These are phyloP conservation scores for Gryllus longicercus DNA, from an alignment of 2,888 invertebrate species.

Conservation along the genomic window DNA sequence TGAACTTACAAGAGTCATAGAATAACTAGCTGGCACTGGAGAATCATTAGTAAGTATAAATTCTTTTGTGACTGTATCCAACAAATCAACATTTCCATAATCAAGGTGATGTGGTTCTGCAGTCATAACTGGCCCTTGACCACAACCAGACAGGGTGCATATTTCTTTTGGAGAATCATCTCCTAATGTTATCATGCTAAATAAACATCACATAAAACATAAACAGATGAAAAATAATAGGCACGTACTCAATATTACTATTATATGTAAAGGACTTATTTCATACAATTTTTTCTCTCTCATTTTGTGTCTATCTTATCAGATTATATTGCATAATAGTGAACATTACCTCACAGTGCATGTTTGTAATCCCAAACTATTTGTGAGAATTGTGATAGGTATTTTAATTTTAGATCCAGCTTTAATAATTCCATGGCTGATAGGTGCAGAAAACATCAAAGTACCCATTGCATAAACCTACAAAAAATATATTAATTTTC, in stretches of 20 bases:
- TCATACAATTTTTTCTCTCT: too few species aligned
- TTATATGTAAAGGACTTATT: too few species aligned
- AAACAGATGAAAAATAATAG: too few species aligned
- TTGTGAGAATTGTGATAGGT: slow-evolving; percentile 50
- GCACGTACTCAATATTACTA: too few species aligned
- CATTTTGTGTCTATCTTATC: too few species aligned
- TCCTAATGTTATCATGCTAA: slow-evolving; percentile 37
- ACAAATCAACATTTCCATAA: slow-evolving; percentile 61
- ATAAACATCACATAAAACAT: neutral
- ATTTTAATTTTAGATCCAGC: slow-evolving; percentile 50
- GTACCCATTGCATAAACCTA: slow-evolving; percentile 38
- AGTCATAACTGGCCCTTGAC: slow-evolving; percentile 66
- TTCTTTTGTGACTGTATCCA: slow-evolving; percentile 51
- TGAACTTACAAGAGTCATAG: slow-evolving; percentile 51
- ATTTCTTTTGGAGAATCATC: slow-evolving; percentile 42
- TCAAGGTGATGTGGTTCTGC: slow-evolving; percentile 57
- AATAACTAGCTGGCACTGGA: slow-evolving; percentile 61
- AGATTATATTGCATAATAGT: slow-evolving; percentile 44
- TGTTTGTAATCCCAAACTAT: slow-evolving; percentile 51
- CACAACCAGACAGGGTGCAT: slow-evolving; percentile 54
- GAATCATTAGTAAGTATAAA: slow-evolving; percentile 65
- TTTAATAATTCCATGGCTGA: slow-evolving; percentile 43
- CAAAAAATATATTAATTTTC: slow-evolving; percentile 26
- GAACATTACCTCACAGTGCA: slow-evolving; percentile 35
- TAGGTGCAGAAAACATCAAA: slow-evolving; percentile 42